Evolutionary conservation across 2,888 invertebrate species (phyloP).

Genomic region (Zaprionus lineosus): DNA sequence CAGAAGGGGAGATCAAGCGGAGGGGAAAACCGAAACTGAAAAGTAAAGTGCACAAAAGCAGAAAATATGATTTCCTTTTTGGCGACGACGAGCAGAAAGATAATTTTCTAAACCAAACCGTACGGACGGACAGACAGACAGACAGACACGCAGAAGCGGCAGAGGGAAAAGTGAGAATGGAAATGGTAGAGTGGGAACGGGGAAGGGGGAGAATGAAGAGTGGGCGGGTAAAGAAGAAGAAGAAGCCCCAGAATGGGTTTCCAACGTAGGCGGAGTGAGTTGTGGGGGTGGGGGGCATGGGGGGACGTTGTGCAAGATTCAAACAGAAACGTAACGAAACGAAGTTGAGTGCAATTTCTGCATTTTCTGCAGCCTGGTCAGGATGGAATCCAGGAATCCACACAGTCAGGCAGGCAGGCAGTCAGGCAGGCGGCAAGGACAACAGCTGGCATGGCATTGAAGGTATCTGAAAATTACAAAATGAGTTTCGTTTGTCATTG

Average conservation of each 20-base stretch:
- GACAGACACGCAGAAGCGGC: conserved; percentile 12
- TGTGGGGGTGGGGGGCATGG: not conserved
- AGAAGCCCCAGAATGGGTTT: not conserved
- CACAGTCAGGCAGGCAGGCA: not conserved
- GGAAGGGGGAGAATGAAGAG: too few relatives aligned
- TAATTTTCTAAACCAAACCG: conserved; percentile 77
- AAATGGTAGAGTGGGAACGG: conserved; percentile 4
- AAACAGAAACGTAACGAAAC: conserved; percentile 44
- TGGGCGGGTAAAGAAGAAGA: conserved; percentile 6
- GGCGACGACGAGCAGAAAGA: conserved; percentile 79
- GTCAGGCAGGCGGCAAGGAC: conserved; percentile 28
- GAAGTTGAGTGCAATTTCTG: conserved; percentile 72
- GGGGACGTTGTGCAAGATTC: conserved; percentile 34
- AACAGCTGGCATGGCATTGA: conserved; percentile 63
- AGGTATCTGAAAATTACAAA: conserved; percentile 72
- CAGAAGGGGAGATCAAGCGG: not conserved
- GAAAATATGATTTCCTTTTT: conserved; percentile 82
- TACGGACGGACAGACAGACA: conserved; percentile 24
- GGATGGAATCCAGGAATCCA: conserved; percentile 43
- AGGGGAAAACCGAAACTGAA: conserved; percentile 59
- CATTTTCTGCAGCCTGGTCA: conserved; percentile 75
- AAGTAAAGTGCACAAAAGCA: conserved; percentile 80
- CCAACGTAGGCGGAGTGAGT: not conserved
- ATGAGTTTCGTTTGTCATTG: conserved; percentile 71
- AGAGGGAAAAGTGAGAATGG: not conserved